Percentiles rank a stretch among this genome's conserved stretches.
Conservation (phyloP, 2,797 vertebrate genomes). For the Podarcis lilfordi region DNA sequence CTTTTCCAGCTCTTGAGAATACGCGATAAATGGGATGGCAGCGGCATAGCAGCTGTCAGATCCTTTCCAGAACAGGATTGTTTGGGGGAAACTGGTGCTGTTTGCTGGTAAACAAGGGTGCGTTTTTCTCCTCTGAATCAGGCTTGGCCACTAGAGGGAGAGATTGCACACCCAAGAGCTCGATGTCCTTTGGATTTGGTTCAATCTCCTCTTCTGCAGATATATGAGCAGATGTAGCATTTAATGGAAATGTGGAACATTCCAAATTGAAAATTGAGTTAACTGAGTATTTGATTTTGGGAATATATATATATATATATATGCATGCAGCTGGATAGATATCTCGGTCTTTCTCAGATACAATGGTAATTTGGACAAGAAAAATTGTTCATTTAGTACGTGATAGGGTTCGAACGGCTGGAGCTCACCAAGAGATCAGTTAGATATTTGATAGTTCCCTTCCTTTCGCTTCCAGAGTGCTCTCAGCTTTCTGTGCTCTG, state of each 20-base stretch:
- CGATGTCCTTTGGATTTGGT: slow-evolving; percentile 9
- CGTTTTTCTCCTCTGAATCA: background rate
- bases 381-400: background rate
- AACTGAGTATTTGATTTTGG: slow-evolving; percentile 50
- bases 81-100: slow-evolving; percentile 49
- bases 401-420: background rate
- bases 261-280: slow-evolving; percentile 50
- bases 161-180: slow-evolving; percentile 56
- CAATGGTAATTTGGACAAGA: background rate
- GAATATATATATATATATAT: too few species aligned
- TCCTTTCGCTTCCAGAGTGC: background rate
- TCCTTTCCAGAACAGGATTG: slow-evolving; percentile 60
- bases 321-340: background rate
- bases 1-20: slow-evolving; percentile 30
- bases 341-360: background rate
- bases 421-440: background rate
- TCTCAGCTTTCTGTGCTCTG: slow-evolving; percentile 37
- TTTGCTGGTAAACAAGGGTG: slow-evolving; percentile 18
- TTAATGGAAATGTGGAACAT: slow-evolving; percentile 51
- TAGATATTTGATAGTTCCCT: slow-evolving; percentile 45
- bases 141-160: slow-evolving; percentile 63
- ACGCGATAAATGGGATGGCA: slow-evolving; percentile 6
- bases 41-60: slow-evolving; percentile 32
- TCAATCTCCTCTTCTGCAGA: slow-evolving; percentile 41
- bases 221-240: slow-evolving; percentile 39